phyloP scores from a whole-genome alignment of 2,113 vertebrate genomes.

The Archilochus colubris region DNA sequence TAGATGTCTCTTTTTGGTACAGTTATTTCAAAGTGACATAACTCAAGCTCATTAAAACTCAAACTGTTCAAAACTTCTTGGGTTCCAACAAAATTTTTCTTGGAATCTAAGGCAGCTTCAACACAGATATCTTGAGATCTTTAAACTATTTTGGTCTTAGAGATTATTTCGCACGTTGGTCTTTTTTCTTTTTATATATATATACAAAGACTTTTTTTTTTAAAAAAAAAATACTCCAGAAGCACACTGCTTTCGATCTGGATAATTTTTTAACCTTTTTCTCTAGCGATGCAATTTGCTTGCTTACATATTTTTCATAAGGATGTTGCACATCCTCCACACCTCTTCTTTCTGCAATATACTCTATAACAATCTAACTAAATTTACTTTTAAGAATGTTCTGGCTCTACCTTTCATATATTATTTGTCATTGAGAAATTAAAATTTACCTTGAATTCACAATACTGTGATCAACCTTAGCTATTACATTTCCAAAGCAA shows the following conservation, averaged over 20 bases:
- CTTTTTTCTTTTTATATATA: too few relatives aligned
- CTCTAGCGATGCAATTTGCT: not conserved
- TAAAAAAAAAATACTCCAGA: not conserved
- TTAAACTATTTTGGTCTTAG: not conserved
- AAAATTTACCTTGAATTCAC: not conserved
- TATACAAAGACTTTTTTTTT: not conserved
- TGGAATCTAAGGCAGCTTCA: not conserved
- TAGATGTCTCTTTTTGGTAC: not conserved
- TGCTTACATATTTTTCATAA: not conserved
- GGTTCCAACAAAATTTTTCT: accelerated
- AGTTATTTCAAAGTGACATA: not conserved
- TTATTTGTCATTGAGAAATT: not conserved
- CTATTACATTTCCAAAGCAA: not conserved
- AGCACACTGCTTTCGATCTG: not conserved
- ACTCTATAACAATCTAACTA: not conserved
- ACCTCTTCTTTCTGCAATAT: not conserved
- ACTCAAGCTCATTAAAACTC: not conserved
- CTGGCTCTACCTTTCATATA: not conserved
- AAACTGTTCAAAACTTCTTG: not conserved
- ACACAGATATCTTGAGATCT: not conserved
- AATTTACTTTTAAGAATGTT: not conserved
- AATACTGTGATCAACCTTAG: not conserved
- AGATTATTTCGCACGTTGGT: not conserved
- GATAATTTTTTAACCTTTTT: not conserved
- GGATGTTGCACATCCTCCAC: not conserved